Percentiles rank a stretch among this genome's conserved stretches.
These are phyloP conservation scores for Patella caerulea DNA, from an alignment of 2,888 invertebrate species.

Conservation along the genomic window DNA sequence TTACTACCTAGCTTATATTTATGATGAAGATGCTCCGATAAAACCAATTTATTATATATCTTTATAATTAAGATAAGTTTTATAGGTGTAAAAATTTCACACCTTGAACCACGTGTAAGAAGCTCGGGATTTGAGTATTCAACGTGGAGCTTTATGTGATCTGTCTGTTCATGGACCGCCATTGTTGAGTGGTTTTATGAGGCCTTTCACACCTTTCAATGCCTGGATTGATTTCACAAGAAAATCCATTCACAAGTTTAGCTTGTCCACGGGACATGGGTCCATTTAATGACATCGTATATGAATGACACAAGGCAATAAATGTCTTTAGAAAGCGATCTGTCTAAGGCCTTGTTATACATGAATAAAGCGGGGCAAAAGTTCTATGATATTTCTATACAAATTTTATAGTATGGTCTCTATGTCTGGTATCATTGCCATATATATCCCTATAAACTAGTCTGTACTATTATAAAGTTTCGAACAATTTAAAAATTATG, in stretches of 20 bases:
- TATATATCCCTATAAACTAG: too few species aligned
- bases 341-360: not conserved
- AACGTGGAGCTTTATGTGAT: too few species aligned
- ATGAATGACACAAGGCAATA: not conserved
- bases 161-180: too few species aligned
- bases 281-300: not conserved
- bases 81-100: not conserved
- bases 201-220: constrained; percentile 7
- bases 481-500: too few species aligned
- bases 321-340: constrained; percentile 1
- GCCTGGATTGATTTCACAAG: not conserved
- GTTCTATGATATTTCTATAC: too few species aligned
- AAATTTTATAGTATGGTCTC: too few species aligned
- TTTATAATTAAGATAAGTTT: not conserved
- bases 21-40: not conserved
- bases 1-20: too few species aligned
- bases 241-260: not conserved
- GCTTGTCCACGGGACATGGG: not conserved
- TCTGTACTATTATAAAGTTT: too few species aligned
- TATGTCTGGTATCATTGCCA: too few species aligned
- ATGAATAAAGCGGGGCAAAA: not conserved
- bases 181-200: not conserved
- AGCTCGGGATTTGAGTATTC: too few species aligned
- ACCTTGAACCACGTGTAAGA: not conserved
- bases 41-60: not conserved